Evolutionary conservation across 2,888 invertebrate species (phyloP).

Genomic region (Drosophila hamatofila): DNA sequence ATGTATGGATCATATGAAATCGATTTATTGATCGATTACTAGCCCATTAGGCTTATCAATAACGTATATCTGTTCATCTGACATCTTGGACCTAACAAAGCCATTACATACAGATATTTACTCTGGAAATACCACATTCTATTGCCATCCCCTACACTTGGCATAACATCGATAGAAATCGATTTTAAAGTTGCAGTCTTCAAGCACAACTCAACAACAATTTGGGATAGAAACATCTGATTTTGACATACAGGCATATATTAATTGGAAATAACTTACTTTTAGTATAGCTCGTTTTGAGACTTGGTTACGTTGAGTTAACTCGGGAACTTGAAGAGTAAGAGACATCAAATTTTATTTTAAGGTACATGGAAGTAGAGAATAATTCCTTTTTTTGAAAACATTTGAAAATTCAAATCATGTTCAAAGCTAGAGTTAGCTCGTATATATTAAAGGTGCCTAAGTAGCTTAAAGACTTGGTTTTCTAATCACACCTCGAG

Average conservation of each 20-base stretch:
- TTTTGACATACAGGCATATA: background rate
- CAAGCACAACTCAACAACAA: background rate
- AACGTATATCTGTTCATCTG: background rate
- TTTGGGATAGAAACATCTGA: background rate
- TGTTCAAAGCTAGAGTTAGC: no score
- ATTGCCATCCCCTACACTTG: background rate
- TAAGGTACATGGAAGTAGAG: no score
- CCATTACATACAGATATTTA: background rate
- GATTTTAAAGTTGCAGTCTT: background rate
- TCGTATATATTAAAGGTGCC: no score
- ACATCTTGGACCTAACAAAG: no score
- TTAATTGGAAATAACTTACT: background rate
- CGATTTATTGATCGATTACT: background rate
- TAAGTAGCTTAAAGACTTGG: no score
- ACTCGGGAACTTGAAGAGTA: no score
- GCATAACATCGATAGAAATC: constrained; percentile 2
- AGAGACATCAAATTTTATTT: background rate
- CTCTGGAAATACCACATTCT: background rate
- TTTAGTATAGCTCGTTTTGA: background rate
- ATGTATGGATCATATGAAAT: no score
- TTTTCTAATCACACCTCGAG: no score
- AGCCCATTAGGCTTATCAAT: background rate
- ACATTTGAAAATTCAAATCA: no score
- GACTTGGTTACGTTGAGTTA: background rate
- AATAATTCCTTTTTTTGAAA: no score